Percentiles rank a stretch among this genome's conserved stretches.
These are phyloP conservation scores for Larimichthys polyactis DNA, from an alignment of 2,113 vertebrate species.

Conservation along the genomic window DNA sequence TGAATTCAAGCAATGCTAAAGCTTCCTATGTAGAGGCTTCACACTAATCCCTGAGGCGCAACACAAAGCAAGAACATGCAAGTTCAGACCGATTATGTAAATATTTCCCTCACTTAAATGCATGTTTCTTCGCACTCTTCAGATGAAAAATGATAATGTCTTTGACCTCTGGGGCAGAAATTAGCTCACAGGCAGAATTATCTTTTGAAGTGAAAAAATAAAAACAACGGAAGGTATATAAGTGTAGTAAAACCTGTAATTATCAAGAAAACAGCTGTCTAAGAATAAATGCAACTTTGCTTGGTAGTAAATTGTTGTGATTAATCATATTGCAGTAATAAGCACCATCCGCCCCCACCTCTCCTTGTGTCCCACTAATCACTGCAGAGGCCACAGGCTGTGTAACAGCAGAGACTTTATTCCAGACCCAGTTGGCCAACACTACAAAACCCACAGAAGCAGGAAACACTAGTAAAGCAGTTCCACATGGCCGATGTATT, in stretches of 20 bases:
- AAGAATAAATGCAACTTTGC: constrained; percentile 13
- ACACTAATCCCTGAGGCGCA: constrained; percentile 46
- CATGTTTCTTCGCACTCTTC: constrained; percentile 27
- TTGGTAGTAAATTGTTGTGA: constrained; percentile 28
- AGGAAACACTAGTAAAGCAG: constrained; percentile 80
- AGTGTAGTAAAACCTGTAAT: constrained; percentile 18
- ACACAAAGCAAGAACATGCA: constrained; percentile 65
- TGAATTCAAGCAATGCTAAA: constrained; percentile 10
- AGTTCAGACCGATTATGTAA: constrained; percentile 63
- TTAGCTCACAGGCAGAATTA: constrained; percentile 39
- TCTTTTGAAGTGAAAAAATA: constrained; percentile 16
- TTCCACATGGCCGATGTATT: constrained; percentile 83
- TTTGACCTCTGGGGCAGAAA: constrained; percentile 55
- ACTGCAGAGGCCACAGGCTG: constrained; percentile 56
- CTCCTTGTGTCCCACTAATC: constrained; percentile 57
- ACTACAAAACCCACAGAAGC: constrained; percentile 72
- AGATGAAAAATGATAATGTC: constrained; percentile 51
- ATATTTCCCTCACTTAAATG: constrained; percentile 60
- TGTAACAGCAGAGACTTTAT: constrained; percentile 61
- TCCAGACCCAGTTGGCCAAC: constrained; percentile 61
- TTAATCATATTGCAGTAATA: constrained; percentile 52
- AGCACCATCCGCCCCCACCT: constrained; percentile 49
- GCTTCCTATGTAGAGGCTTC: constrained; percentile 18
- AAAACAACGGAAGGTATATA: not conserved
- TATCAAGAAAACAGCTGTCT: constrained; percentile 3